These are phyloP conservation scores for Congeria kusceri DNA, from an alignment of 2,888 invertebrate species.

Conservation along the genomic window DNA sequence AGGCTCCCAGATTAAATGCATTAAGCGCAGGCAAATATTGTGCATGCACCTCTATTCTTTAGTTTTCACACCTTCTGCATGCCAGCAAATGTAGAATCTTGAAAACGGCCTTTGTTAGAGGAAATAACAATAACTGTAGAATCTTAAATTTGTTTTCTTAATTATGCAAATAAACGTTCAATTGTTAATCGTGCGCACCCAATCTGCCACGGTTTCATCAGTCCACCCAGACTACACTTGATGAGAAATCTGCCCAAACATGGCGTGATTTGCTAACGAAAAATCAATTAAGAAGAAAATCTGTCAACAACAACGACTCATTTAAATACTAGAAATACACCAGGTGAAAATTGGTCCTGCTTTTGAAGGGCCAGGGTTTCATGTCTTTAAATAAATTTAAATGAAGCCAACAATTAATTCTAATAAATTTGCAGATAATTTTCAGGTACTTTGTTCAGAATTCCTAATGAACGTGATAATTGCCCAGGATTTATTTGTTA, in stretches of 20 bases:
- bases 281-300: slow-evolving; percentile 43
- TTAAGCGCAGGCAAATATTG: slow-evolving; percentile 34
- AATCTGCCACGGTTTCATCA: slow-evolving; percentile 41
- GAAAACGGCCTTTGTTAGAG: slow-evolving; percentile 54
- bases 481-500: too few species aligned
- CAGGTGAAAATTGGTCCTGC: slow-evolving; percentile 1
- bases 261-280: slow-evolving; percentile 1
- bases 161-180: slow-evolving; percentile 63
- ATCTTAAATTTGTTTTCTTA: slow-evolving; percentile 53
- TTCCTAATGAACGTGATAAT: too few species aligned
- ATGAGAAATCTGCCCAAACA: slow-evolving; percentile 26
- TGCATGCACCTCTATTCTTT: slow-evolving; percentile 50
- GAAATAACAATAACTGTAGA: slow-evolving; percentile 58
- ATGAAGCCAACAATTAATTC: too few species aligned
- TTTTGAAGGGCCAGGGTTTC: background rate
- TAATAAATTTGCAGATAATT: slow-evolving; percentile 4
- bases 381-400: too few species aligned
- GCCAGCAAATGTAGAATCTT: slow-evolving; percentile 55
- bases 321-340: slow-evolving; percentile 3
- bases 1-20: slow-evolving; percentile 30
- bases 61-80: slow-evolving; percentile 54
- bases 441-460: background rate
- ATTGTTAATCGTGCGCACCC: slow-evolving; percentile 27
- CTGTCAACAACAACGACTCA: slow-evolving; percentile 22
- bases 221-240: background rate